Evolutionary conservation across 2,797 vertebrate species (phyloP).

Genomic region (Sebastes flavidus): DNA sequence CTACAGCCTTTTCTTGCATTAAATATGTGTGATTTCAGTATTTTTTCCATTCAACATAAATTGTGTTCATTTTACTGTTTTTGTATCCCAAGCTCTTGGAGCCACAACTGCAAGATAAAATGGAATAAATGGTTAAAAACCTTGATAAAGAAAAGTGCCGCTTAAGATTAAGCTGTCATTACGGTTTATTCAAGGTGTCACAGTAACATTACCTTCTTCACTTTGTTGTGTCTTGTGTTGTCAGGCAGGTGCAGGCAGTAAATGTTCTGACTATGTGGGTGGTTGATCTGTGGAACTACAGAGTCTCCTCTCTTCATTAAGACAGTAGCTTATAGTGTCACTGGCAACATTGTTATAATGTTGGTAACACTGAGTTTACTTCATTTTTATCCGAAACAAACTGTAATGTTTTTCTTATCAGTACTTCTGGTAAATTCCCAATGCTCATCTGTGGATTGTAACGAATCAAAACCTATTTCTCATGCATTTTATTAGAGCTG

Average conservation of each 20-base stretch:
- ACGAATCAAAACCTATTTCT: not conserved
- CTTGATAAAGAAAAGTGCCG: not conserved
- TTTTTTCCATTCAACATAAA: not conserved
- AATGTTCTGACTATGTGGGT: constrained; percentile 28
- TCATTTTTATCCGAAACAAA: not conserved
- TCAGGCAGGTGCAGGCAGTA: not conserved
- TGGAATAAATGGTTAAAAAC: not conserved
- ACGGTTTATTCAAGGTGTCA: not conserved
- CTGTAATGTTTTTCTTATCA: not conserved
- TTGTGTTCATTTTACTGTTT: not conserved
- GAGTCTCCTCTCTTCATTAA: not conserved
- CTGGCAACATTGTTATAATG: not conserved
- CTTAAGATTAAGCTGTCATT: not conserved
- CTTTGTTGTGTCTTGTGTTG: constrained; percentile 20
- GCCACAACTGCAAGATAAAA: not conserved
- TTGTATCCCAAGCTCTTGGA: not conserved
- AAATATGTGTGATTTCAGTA: not conserved
- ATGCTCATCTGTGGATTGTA: not conserved
- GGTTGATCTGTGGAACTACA: constrained; percentile 1
- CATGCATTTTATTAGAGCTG: not conserved
- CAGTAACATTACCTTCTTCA: not conserved
- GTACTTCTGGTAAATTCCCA: not conserved
- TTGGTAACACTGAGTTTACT: not conserved
- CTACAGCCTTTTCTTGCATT: not conserved
- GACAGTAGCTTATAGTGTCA: not conserved